Evolutionary conservation across 2,113 vertebrate genomes (phyloP), one percentile per base, ranked within the genome.

Genomic region (Acanthisitta chloris): DNA sequence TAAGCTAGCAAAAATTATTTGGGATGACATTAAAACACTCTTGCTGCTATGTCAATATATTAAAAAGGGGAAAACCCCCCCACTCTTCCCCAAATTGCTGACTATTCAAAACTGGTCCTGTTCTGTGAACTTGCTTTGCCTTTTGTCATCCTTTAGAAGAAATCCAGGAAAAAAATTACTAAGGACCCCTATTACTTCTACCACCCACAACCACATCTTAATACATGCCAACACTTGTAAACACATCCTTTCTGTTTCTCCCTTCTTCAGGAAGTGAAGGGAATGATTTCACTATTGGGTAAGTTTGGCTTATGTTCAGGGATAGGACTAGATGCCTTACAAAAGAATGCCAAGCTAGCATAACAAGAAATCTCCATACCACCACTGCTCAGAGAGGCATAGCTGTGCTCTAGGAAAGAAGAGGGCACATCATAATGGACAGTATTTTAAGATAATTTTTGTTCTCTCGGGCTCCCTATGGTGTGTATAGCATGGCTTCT

Each of bases 21-120:
- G 20, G 24, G 43, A 28, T 77, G 18, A 73, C 25, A 80, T 45
- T 83, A 57, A 82, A 90, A 46, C 11, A 61, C 7, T 38, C 66
- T 51, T 80, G 21, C 38, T 85, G 40, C 67, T 72, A 10, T 33
- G n/a, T n/a, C 40, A 80, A n/a, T n/a, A 34, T 36, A 54, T 31
- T 58, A 45, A 51, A 91, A 54, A 69, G 21, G 1, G 1, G 17
- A 43, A 26, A n/a, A 67, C 34, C 4, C 1, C 2, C 3, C 1
- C 16, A 36, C 4, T 7, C 46, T 74, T 66, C 25, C 10, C 14
- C 12, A n/a, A 91, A 87, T 3, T 74, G 36, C 17, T 78, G 57
- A 71, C 13, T 77, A 8, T 48, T 79, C 54, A 34, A 45, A 87
- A 90, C 8, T 28, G 4, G 18, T 65, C 36, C 34, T 84, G 19